A percentile compares a stretch with the other conserved stretches of the same genome.
Evolutionary conservation across 2,888 invertebrate genomes (phyloP).

Genomic region (Ctena decussata): DNA sequence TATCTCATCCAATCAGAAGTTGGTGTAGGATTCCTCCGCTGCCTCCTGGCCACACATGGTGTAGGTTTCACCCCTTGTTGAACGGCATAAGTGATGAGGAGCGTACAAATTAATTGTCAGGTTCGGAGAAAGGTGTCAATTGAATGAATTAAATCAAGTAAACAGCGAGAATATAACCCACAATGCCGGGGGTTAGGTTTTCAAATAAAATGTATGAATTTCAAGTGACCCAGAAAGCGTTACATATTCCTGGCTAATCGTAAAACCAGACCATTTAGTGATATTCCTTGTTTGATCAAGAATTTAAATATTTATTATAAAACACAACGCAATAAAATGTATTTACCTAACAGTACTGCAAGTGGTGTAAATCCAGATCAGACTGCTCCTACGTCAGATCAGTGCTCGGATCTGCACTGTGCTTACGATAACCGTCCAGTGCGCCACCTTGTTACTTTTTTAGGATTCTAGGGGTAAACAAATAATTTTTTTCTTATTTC

Average conservation of each 20-base stretch:
- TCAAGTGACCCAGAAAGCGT: slow-evolving; percentile 66
- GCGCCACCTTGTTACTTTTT: too few species aligned
- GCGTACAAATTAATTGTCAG: slow-evolving; percentile 75
- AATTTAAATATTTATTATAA: too few species aligned
- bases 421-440: too few species aligned
- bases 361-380: too few species aligned
- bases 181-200: slow-evolving; percentile 51
- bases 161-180: slow-evolving; percentile 57
- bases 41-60: slow-evolving; percentile 57
- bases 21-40: not conserved
- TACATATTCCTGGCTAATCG: not conserved
- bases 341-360: too few species aligned
- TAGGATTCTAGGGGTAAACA: too few species aligned
- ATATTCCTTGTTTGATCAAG: too few species aligned
- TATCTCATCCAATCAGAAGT: slow-evolving; percentile 51
- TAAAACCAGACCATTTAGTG: not conserved
- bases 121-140: slow-evolving; percentile 64
- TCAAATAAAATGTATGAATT: slow-evolving; percentile 62
- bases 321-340: too few species aligned
- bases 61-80: slow-evolving; percentile 11
- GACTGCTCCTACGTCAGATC: too few species aligned
- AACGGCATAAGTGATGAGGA: slow-evolving; percentile 49
- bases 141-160: slow-evolving; percentile 65
- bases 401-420: too few species aligned
- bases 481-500: too few species aligned